A percentile compares a stretch with the other conserved stretches of the same genome.
phyloP scores from a whole-genome alignment of 2,113 vertebrate genomes.

The Cynoglossus semilaevis region DNA sequence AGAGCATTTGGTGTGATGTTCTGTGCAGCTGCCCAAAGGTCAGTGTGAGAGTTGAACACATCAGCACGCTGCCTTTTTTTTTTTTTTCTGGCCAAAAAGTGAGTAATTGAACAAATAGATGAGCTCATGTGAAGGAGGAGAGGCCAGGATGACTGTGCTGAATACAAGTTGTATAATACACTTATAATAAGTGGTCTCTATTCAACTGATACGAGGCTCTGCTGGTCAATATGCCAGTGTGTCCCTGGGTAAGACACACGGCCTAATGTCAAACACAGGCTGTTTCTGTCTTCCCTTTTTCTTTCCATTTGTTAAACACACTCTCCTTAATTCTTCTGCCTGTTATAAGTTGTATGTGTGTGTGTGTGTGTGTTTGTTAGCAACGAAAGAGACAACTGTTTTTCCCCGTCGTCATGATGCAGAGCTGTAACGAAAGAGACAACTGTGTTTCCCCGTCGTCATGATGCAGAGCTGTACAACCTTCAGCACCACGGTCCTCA shows the following conservation, averaged over 20 bases:
- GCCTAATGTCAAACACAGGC: too few relatives aligned
- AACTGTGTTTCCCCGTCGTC: slow-evolving; percentile 2
- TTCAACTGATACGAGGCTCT: too few relatives aligned
- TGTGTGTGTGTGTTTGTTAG: slow-evolving; percentile 1
- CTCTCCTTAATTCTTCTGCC: slow-evolving; percentile 51
- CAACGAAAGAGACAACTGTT: slow-evolving; percentile 30
- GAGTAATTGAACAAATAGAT: slow-evolving; percentile 22
- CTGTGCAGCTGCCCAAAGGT: slow-evolving; percentile 44
- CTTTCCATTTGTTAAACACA: slow-evolving; percentile 34
- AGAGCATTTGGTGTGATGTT: slow-evolving; percentile 21
- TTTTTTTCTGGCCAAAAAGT: neutral
- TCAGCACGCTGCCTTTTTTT: neutral
- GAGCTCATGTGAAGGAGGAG: slow-evolving; percentile 8
- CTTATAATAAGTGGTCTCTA: too few relatives aligned
- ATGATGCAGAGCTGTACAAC: slow-evolving; percentile 18
- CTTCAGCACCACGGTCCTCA: slow-evolving; percentile 39
- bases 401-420: neutral
- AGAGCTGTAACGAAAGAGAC: slow-evolving; percentile 13
- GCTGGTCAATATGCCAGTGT: too few relatives aligned
- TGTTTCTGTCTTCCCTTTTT: slow-evolving; percentile 23
- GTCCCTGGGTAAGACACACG: neutral
- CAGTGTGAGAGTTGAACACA: slow-evolving; percentile 25
- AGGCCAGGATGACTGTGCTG: slow-evolving; percentile 6
- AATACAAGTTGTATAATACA: too few relatives aligned
- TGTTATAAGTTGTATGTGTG: slow-evolving; percentile 24